Evolutionary conservation across 2,888 invertebrate genomes (phyloP), one percentile per base, ranked within the genome.

Genomic region (Drosophila kambysellisi): DNA sequence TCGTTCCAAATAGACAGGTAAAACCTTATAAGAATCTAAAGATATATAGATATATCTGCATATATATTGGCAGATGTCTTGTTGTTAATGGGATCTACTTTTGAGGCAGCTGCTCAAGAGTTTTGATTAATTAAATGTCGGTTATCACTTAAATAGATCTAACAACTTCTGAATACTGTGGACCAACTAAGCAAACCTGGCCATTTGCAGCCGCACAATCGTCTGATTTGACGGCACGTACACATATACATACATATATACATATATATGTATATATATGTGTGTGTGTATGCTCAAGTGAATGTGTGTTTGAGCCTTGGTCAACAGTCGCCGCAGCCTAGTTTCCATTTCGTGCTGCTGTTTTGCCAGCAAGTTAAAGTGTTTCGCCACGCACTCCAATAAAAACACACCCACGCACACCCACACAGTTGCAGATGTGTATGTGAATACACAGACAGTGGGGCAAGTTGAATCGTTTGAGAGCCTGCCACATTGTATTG

Each of bases 331-430:
- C 41, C 72, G 67, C 66, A 77, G 77, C 67, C 60, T 56, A 79
- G 81, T 72, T 78, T 54, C 62, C 70, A 67, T 81, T 77, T 70
- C 62, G 70, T 67, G 64, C 50, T 62, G 68, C 74, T 64, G 66
- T 76, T 80, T 76, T 77, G 48, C 62, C 58, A 70, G 73, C 58
- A 81, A 89, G 87, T 79, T 90, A 76, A 87, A 90, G 87, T 90
- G 89, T 89, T 90, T 87, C 71, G 78, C 90, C 87, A 88, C 87
- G 89, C 90, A 90, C 89, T 88, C 76, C 89, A 87, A 90, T 90
- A 90, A 84, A 90, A 89, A 79, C 79, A 84, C 86, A 81, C 76
- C 74, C 69, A 71, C 51, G 35, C 30, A 52, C 52, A n/a, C 29
- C 57, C 48, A 35, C 35, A 33, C 32, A 25, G 25, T 25, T 25